Base-by-base conservation (phyloP, 2,888 invertebrate species). In the Amphimallon solstitiale region DNA sequence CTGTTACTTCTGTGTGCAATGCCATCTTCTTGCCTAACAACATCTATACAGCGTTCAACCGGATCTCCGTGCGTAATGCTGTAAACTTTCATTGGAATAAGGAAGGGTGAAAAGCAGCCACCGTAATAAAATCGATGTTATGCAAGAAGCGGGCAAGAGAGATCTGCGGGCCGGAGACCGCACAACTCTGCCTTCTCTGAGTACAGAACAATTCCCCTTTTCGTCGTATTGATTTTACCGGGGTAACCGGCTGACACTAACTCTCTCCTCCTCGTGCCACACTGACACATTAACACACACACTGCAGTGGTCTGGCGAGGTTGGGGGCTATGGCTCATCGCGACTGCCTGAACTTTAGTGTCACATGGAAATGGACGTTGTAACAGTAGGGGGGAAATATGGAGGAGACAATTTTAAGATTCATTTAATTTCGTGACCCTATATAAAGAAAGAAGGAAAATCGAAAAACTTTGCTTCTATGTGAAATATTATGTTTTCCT, bases 241-340 rank as follows among this genome's bases (percentile, higher is more conserved):
- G 29, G 70, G 74, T 74, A 74, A 75, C 76, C 75, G 73, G 73
- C 74, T 76, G 75, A 75, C 76, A 76, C 74, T 72, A 72, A 74
- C 68, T 71, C 70, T 69, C 72, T 68, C 70, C 70, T 68, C 72
- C 52, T 17, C 46, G 19, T 72, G 72, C 72, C 71, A 72, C 74
- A 71, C 73, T 74, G 72, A 73, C 74, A 74, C 73, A 76, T 75
- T 75, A 75, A 76, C 75, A 75, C 74, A 75, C 73, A 74, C 75
- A 74, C 72, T 56, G 74, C 73, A 72, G 51, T 29, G n/a, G n/a
- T n/a, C n/a, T n/a, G 29, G 29, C 29, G 29, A 29, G 29, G 29
- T 29, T 29, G 29, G 29, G 43, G 17, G 48, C 48, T 48, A 29
- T n/a, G n/a, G 34, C 37, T 60, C 35, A 43, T 21, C 40, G 46